Evolutionary conservation across 2,797 vertebrate species (phyloP).

Genomic region (Psittacula echo): DNA sequence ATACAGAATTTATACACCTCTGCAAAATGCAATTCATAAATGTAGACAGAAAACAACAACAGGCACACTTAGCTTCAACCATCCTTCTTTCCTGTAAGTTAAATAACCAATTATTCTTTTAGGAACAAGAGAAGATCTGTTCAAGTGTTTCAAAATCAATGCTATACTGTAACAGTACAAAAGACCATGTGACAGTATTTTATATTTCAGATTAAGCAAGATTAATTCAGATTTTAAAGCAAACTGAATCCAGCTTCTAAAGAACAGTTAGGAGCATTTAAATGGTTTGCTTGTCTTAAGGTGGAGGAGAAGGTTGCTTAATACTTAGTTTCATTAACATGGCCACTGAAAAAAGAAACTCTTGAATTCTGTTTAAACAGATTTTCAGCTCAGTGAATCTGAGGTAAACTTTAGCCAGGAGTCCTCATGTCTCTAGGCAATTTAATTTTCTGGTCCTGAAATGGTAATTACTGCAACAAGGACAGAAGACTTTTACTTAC

Average conservation of each 20-base stretch:
- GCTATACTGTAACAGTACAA: neutral
- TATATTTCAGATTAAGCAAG: slow-evolving; percentile 25
- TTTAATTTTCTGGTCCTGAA: slow-evolving; percentile 7
- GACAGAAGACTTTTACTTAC: neutral
- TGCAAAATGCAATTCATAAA: neutral
- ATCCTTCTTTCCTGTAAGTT: neutral
- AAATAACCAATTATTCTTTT: neutral
- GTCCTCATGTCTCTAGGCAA: neutral
- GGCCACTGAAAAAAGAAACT: neutral
- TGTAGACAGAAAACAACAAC: neutral
- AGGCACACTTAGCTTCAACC: neutral
- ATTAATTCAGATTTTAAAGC: slow-evolving; percentile 23
- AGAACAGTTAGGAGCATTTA: neutral
- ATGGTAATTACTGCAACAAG: neutral
- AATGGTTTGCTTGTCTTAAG: neutral
- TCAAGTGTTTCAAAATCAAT: slow-evolving; percentile 12
- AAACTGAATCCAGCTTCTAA: neutral
- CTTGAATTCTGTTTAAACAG: neutral
- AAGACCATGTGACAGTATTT: neutral
- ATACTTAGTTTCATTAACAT: neutral
- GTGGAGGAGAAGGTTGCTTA: neutral
- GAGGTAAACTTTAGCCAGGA: neutral
- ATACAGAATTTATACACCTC: neutral
- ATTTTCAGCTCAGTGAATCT: neutral
- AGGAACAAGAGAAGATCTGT: slow-evolving; percentile 17